Conservation (phyloP, 2,888 invertebrate genomes). For the Hymenopus coronatus region DNA sequence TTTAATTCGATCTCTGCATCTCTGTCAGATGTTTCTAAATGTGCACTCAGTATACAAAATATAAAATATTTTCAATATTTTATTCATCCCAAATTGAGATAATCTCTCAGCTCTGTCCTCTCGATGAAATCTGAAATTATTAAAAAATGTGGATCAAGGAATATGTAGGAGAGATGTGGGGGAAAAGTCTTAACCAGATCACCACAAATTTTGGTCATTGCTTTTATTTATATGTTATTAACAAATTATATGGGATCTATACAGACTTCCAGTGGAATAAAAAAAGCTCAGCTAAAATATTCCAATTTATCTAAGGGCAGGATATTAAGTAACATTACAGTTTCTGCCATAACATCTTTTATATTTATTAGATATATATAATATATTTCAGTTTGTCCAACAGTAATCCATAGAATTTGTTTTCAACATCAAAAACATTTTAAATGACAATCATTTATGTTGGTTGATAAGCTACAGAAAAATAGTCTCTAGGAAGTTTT, state of each 20-base stretch:
- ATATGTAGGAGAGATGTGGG: no score
- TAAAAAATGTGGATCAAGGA: no score
- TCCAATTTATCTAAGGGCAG: background rate
- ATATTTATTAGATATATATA: background rate
- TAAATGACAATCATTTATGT: background rate
- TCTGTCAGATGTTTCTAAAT: no score
- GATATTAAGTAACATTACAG: background rate
- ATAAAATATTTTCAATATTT: no score
- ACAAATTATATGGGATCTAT: background rate
- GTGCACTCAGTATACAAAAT: no score
- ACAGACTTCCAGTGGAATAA: background rate
- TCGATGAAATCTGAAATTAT: no score
- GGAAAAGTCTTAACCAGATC: background rate
- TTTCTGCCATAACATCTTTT: background rate
- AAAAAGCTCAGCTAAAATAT: background rate
- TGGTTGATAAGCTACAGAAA: background rate
- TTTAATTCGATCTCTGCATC: no score
- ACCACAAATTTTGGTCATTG: background rate
- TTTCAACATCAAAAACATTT: background rate
- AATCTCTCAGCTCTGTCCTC: no score
- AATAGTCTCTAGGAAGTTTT: background rate
- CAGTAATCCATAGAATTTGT: background rate
- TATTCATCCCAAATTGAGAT: no score
- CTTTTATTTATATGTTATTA: background rate
- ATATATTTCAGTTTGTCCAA: background rate